phyloP scores from a whole-genome alignment of 2,888 invertebrate species.

The Protodeltote pygarga region DNA sequence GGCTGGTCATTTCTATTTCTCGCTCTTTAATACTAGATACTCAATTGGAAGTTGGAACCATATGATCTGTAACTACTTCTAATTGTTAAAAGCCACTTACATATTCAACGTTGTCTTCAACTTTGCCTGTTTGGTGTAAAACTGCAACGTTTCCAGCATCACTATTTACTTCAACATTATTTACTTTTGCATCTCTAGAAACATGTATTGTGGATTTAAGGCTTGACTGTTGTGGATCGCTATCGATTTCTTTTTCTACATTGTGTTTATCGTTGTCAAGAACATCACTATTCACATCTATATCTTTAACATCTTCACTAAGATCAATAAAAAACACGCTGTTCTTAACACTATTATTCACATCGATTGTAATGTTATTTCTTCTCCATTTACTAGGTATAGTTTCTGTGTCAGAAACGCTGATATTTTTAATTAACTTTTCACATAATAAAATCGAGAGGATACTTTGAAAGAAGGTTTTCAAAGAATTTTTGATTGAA shows the following conservation, averaged over 20 bases:
- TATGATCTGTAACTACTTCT: too few relatives aligned
- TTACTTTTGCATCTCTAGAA: too few relatives aligned
- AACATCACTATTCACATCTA: background rate
- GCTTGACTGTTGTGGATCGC: too few relatives aligned
- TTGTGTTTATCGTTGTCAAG: too few relatives aligned
- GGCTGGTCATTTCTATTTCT: too few relatives aligned
- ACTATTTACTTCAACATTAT: conserved; percentile 1
- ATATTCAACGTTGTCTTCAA: background rate
- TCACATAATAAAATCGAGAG: conserved; percentile 12
- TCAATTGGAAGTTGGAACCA: too few relatives aligned
- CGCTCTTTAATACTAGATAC: too few relatives aligned
- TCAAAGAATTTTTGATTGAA: conserved; percentile 6
- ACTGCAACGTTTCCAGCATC: background rate
- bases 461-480: conserved; percentile 10
- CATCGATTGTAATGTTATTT: conserved; percentile 36
- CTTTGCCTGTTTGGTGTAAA: background rate
- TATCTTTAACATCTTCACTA: background rate
- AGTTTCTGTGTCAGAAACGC: conserved; percentile 51
- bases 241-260: too few relatives aligned
- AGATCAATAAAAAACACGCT: conserved; percentile 30
- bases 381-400: conserved; percentile 52
- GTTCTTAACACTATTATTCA: conserved; percentile 34
- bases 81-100: too few relatives aligned
- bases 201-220: too few relatives aligned
- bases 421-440: conserved; percentile 6